Conservation (phyloP, 2,888 invertebrate species). For the Encarsia formosa region DNA sequence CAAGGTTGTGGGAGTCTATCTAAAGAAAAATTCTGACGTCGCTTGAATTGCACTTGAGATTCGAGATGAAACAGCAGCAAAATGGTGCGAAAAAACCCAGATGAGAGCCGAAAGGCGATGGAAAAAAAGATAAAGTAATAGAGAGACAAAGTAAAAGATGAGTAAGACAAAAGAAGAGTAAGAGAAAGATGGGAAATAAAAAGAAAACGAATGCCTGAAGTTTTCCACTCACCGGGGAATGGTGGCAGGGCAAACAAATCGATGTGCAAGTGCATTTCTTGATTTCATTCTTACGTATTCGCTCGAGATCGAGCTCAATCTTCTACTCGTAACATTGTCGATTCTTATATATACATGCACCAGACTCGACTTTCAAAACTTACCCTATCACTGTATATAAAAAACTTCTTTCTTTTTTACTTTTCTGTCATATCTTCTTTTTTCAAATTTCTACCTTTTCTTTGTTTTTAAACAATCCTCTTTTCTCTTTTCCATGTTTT, state of each 20-base stretch:
- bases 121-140: constrained; percentile 16
- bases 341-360: too few relatives aligned
- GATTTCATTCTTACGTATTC: constrained; percentile 33
- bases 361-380: too few relatives aligned
- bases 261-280: constrained; percentile 41
- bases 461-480: not conserved
- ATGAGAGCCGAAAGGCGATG: not conserved
- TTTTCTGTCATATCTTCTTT: too few relatives aligned
- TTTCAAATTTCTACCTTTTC: too few relatives aligned
- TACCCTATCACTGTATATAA: too few relatives aligned
- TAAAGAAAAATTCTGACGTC: constrained; percentile 39
- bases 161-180: constrained; percentile 8
- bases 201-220: constrained; percentile 16
- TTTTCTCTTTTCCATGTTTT: not conserved
- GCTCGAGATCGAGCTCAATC: constrained; percentile 12
- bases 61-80: constrained; percentile 26
- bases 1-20: constrained; percentile 21
- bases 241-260: constrained; percentile 41
- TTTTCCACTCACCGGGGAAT: constrained; percentile 19
- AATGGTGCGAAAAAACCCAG: constrained; percentile 5
- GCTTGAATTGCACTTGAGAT: constrained; percentile 35
- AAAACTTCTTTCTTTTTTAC: too few relatives aligned
- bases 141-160: not conserved
- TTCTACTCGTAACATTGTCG: constrained; percentile 6
- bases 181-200: constrained; percentile 18